These are phyloP conservation scores for Amia ocellicauda DNA, from an alignment of 2,113 vertebrate genomes.

Conservation along the genomic window DNA sequence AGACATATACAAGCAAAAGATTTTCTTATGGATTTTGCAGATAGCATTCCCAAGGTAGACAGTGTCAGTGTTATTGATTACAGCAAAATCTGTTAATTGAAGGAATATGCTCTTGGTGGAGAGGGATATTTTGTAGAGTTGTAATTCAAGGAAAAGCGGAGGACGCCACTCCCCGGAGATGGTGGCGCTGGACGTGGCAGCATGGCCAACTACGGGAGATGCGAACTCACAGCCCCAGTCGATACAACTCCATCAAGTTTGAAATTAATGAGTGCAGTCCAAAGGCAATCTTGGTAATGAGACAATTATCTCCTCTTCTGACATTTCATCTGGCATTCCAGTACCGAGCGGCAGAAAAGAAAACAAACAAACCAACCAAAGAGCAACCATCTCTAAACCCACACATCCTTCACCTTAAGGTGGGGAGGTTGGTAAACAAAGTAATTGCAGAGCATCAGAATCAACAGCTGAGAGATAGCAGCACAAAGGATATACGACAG, in stretches of 20 bases:
- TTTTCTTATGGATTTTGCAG: background rate
- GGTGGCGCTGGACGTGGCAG: background rate
- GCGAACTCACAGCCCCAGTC: background rate
- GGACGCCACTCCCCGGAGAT: background rate
- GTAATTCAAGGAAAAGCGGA: background rate
- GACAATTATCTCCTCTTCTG: constrained; percentile 43
- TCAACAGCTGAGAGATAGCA: constrained; percentile 27
- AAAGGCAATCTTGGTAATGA: constrained; percentile 37
- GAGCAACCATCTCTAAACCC: constrained; percentile 7
- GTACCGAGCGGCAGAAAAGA: constrained; percentile 29
- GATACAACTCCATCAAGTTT: constrained; percentile 32
- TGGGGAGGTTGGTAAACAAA: constrained; percentile 31
- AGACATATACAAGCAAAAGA: background rate
- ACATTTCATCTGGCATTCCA: constrained; percentile 29
- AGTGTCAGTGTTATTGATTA: constrained; percentile 24
- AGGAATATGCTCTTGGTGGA: background rate
- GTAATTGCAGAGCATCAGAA: constrained; percentile 36
- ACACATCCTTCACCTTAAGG: constrained; percentile 9
- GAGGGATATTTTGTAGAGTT: background rate
- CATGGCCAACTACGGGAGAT: background rate
- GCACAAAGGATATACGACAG: constrained; percentile 24
- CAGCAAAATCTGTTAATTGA: constrained; percentile 26
- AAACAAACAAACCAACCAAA: constrained; percentile 4
- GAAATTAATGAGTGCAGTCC: constrained; percentile 42
- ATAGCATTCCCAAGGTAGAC: constrained; percentile 9